Conservation (phyloP, 2,888 invertebrate genomes). For the Tenthredo scrophulariae region DNA sequence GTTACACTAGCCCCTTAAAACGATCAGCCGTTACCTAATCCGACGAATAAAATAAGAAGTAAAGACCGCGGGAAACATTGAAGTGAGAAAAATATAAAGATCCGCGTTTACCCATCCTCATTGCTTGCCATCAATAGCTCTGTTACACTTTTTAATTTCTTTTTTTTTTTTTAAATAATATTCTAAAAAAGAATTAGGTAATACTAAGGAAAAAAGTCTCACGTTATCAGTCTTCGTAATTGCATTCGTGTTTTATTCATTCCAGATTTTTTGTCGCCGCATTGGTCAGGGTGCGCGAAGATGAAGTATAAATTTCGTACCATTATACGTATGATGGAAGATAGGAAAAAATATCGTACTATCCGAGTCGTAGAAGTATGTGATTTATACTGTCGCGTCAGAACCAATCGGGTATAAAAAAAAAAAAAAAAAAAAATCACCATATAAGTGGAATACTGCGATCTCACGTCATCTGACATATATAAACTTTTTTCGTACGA, state of each 20-base stretch:
- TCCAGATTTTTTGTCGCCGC: not conserved
- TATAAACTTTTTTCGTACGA: not conserved
- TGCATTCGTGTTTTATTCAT: not conserved
- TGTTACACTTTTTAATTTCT: not conserved
- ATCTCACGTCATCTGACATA: not conserved
- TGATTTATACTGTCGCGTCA: slow-evolving; percentile 18
- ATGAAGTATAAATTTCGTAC: not conserved
- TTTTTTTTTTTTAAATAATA: not conserved
- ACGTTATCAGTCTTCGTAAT: not conserved
- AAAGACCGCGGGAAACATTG: no score
- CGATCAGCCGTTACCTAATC: slow-evolving; percentile 3
- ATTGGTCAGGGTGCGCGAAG: not conserved
- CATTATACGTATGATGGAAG: not conserved
- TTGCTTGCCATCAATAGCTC: not conserved
- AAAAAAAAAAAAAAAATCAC: not conserved
- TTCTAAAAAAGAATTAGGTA: not conserved
- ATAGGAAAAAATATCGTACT: not conserved
- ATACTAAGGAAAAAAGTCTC: not conserved
- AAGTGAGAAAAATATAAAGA: not conserved
- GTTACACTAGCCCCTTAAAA: not conserved
- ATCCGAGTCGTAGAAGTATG: slow-evolving; percentile 1
- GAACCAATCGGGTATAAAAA: not conserved
- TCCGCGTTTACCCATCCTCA: not conserved
- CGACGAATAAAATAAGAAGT: not conserved
- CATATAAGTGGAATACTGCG: not conserved